These are phyloP conservation scores for Acanthosepion pharaonis DNA, from an alignment of 2,888 invertebrate genomes.

Conservation along the genomic window DNA sequence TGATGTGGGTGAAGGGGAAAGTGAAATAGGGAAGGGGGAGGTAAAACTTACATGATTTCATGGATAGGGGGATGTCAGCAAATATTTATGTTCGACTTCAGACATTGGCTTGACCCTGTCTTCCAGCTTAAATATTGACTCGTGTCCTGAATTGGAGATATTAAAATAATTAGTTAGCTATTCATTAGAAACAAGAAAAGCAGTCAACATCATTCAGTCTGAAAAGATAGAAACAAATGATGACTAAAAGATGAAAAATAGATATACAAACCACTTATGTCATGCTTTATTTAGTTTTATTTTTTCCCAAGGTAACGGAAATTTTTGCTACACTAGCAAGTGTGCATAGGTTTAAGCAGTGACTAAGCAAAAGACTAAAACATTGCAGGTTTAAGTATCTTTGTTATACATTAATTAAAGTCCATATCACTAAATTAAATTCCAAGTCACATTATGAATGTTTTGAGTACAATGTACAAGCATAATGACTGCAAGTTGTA, in stretches of 20 bases:
- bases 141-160: slow-evolving; percentile 42
- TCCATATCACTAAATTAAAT: not conserved
- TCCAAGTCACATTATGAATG: no score
- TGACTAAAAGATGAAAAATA: not conserved
- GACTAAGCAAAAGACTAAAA: not conserved
- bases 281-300: not conserved
- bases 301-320: not conserved
- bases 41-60: slow-evolving; percentile 47
- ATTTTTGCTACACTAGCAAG: not conserved
- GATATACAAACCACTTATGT: slow-evolving; percentile 33
- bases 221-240: slow-evolving; percentile 10
- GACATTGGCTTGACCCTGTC: slow-evolving; percentile 44
- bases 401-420: not conserved
- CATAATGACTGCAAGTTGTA: no score
- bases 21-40: not conserved
- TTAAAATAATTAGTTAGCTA: slow-evolving; percentile 37
- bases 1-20: not conserved
- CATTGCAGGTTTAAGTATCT: not conserved
- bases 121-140: slow-evolving; percentile 46
- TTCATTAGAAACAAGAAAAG: slow-evolving; percentile 36
- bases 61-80: slow-evolving; percentile 47
- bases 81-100: slow-evolving; percentile 47
- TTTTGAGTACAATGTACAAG: no score
- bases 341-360: not conserved
- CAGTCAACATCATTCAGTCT: not conserved